Percentiles rank a stretch among this genome's conserved stretches.
phyloP scores from a whole-genome alignment of 2,113 vertebrate genomes.

The Myiopsitta monachus region DNA sequence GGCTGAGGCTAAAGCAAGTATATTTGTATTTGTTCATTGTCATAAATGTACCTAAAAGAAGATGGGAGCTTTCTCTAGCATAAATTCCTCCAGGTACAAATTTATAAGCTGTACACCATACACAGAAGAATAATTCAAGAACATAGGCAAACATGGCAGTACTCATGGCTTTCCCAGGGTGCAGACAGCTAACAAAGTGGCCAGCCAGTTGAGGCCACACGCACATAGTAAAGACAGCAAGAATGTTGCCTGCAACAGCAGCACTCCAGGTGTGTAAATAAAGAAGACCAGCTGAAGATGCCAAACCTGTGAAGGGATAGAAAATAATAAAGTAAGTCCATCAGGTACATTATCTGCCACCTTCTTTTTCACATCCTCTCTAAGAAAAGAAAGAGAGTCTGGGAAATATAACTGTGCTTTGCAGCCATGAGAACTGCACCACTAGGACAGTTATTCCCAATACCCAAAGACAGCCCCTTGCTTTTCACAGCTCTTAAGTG shows the following conservation, averaged over 20 bases:
- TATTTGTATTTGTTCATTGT: neutral
- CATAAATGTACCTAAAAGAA: conserved; percentile 71
- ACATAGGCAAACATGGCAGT: conserved; percentile 64
- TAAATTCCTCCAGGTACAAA: conserved; percentile 79
- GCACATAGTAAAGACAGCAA: conserved; percentile 67
- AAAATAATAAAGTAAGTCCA: neutral
- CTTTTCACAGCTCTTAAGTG: neutral
- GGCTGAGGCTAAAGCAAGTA: neutral
- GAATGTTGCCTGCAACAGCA: conserved; percentile 64
- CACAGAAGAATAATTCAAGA: conserved; percentile 72
- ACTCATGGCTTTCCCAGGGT: conserved; percentile 69
- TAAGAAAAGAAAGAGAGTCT: neutral
- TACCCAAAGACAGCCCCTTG: neutral
- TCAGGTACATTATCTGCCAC: neutral
- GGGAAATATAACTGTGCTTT: neutral
- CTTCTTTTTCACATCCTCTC: neutral
- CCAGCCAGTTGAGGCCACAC: conserved; percentile 68
- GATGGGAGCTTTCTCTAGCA: conserved; percentile 72
- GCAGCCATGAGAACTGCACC: neutral
- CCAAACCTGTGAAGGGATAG: conserved; percentile 51
- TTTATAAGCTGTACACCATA: conserved; percentile 78
- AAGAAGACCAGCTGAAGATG: conserved; percentile 68
- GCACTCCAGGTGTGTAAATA: conserved; percentile 72
- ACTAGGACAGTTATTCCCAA: neutral
- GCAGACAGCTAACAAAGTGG: conserved; percentile 36